Evolutionary conservation across 2,113 vertebrate species (phyloP).

Genomic region (Xiphias gladius): DNA sequence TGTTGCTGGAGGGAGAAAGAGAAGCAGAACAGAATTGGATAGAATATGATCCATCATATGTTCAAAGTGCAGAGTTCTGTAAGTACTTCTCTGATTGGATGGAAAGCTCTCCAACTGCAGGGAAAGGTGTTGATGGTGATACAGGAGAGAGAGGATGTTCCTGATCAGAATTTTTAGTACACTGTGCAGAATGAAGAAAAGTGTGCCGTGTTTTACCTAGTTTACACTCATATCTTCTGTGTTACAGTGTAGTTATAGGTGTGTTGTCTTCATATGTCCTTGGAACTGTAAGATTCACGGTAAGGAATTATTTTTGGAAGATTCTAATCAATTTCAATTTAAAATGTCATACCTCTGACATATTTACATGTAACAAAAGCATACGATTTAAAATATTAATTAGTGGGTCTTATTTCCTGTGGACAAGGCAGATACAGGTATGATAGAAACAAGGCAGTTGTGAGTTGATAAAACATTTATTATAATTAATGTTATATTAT

Average conservation of each 20-base stretch:
- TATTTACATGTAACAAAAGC: neutral
- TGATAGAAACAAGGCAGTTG: conserved; percentile 15
- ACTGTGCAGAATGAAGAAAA: neutral
- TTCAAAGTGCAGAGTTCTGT: conserved; percentile 14
- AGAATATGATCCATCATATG: conserved; percentile 27
- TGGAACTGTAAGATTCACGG: neutral
- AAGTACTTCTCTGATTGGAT: conserved; percentile 19
- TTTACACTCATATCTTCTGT: neutral
- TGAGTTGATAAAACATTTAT: conserved; percentile 78
- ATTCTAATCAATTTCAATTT: neutral
- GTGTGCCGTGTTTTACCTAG: neutral
- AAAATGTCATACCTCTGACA: neutral
- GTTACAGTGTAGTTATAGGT: neutral
- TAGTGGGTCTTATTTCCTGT: neutral
- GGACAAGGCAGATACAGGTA: neutral
- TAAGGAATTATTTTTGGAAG: neutral
- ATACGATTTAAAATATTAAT: neutral
- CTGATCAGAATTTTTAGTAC: neutral
- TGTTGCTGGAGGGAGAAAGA: conserved; percentile 18
- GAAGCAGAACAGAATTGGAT: conserved; percentile 14
- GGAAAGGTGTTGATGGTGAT: neutral
- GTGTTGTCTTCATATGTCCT: neutral
- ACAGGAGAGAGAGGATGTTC: neutral
- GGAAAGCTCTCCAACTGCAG: neutral
- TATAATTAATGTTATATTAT: conserved; percentile 78